A percentile compares a stretch with the other conserved stretches of the same genome.
Evolutionary conservation across 1,140 invertebrate species (phyloP).

Genomic region (Amphibalanus amphitrite): DNA sequence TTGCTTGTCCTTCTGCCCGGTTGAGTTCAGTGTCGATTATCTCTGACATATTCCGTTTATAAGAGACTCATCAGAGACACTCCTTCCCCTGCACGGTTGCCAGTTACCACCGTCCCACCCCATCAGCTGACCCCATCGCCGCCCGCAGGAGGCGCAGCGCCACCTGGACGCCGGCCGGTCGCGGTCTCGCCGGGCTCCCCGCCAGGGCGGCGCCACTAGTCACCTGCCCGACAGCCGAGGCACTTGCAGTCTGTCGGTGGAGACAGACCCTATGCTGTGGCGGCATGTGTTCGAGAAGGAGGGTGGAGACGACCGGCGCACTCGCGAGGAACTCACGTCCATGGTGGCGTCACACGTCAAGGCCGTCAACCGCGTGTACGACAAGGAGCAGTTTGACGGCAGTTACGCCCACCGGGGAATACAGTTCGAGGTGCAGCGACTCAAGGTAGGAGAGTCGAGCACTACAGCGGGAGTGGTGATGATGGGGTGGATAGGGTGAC

Average conservation of each 20-base stretch:
- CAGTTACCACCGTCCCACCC: conserved; percentile 5
- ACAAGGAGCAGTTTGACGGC: conserved; percentile 82
- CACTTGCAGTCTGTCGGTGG: conserved; percentile 87
- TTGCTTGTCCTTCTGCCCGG: no score
- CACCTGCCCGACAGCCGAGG: conserved; percentile 49
- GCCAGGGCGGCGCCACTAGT: conserved; percentile 32
- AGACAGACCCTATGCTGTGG: conserved; percentile 96
- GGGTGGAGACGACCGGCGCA: conserved; percentile 47
- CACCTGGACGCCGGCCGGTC: conserved; percentile 19
- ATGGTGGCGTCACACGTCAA: conserved; percentile 96
- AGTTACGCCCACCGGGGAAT: conserved; percentile 67
- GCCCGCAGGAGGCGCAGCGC: conserved; percentile 8
- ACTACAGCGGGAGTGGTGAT: no score
- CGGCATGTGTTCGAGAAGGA: conserved; percentile 52
- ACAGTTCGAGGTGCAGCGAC: conserved; percentile 93
- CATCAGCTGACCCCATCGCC: no score
- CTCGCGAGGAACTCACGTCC: conserved; percentile 88
- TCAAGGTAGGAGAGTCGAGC: conserved; percentile 45
- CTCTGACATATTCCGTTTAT: no score
- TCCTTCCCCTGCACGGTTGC: neutral
- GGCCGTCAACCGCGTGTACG: conserved; percentile 95
- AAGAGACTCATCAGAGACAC: conserved; percentile 7
- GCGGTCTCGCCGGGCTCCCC: conserved; percentile 10
- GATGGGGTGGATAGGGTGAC: no score
- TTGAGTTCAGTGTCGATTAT: no score